These are phyloP conservation scores for Chloroceryle aenea DNA, from an alignment of 2,113 vertebrate genomes.

Conservation along the genomic window DNA sequence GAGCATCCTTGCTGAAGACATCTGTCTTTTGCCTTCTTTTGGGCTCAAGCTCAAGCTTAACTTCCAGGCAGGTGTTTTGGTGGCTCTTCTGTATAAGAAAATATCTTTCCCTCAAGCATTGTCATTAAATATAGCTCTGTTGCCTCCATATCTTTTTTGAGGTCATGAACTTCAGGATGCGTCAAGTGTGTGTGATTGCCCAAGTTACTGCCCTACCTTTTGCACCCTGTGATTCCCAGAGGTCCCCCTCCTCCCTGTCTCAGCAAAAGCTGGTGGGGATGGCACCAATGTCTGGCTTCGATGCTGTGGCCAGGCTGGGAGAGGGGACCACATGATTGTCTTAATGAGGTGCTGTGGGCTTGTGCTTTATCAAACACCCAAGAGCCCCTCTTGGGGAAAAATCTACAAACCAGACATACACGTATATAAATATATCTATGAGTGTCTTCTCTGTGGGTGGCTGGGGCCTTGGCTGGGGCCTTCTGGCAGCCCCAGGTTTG, in stretches of 20 bases:
- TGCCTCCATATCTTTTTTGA: neutral
- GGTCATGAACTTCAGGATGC: neutral
- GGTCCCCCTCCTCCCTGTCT: neutral
- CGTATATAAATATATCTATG: neutral
- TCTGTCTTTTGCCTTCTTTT: neutral
- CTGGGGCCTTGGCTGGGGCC: neutral
- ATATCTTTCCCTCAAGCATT: neutral
- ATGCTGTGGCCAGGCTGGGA: neutral
- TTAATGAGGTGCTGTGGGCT: neutral
- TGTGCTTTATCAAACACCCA: neutral
- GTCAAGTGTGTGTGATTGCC: fast-evolving
- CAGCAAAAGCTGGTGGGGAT: neutral
- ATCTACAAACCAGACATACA: neutral
- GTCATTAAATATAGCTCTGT: neutral
- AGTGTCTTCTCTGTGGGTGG: neutral
- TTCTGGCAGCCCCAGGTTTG: neutral
- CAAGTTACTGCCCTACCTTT: neutral
- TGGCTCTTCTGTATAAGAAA: neutral
- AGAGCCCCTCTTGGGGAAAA: neutral
- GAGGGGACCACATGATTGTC: fast-evolving
- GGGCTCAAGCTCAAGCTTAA: neutral
- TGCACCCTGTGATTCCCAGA: fast-evolving
- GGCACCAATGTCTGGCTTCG: neutral
- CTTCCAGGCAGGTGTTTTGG: neutral
- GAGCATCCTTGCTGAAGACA: neutral